Evolutionary conservation across 2,888 invertebrate species (phyloP).

Genomic region (Anorthoa munda): DNA sequence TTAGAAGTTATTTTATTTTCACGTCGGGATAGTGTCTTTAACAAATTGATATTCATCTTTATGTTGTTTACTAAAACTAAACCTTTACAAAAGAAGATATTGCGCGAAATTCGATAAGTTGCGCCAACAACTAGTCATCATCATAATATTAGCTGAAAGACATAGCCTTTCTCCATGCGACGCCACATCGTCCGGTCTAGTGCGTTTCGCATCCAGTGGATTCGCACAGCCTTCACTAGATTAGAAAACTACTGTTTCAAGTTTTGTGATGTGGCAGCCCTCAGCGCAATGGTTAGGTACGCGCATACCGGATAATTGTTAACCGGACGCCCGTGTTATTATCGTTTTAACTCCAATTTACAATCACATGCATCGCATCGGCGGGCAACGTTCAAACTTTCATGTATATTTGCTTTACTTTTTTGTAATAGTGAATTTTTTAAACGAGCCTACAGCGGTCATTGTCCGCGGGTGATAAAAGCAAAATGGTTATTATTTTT

Average conservation of each 20-base stretch:
- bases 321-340: slow-evolving; percentile 56
- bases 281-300: slow-evolving; percentile 39
- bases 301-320: slow-evolving; percentile 55
- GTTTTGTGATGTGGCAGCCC: slow-evolving; percentile 23
- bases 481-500: too few species aligned
- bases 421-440: slow-evolving; percentile 43
- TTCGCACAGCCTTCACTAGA: too few species aligned
- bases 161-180: too few species aligned
- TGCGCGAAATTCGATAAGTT: not conserved
- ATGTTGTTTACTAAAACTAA: too few species aligned
- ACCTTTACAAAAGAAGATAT: too few species aligned
- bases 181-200: too few species aligned
- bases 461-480: not conserved
- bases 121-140: too few species aligned
- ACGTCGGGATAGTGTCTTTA: too few species aligned
- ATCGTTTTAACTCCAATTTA: slow-evolving; percentile 62
- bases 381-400: slow-evolving; percentile 31
- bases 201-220: too few species aligned
- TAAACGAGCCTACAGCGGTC: slow-evolving; percentile 22
- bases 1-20: too few species aligned
- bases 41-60: too few species aligned
- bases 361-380: slow-evolving; percentile 53
- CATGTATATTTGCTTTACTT: slow-evolving; percentile 19
- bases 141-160: too few species aligned
- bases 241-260: not conserved